Evolutionary conservation across 2,888 invertebrate genomes (phyloP).

Genomic region (Osmoderma eremita): DNA sequence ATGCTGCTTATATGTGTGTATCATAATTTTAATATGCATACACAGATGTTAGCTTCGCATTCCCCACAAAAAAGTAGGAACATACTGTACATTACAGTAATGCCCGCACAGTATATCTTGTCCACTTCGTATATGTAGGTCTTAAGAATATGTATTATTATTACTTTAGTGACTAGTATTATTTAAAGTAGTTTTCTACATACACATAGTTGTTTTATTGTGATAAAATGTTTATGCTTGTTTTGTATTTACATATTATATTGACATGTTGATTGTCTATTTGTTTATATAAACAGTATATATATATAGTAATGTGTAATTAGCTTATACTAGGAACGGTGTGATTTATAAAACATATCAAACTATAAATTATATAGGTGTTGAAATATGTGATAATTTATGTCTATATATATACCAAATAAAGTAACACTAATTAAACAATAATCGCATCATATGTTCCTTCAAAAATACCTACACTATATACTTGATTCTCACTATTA

Average conservation of each 20-base stretch:
- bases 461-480: too few relatives aligned
- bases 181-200: slow-evolving; percentile 19
- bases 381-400: slow-evolving; percentile 49
- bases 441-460: background rate
- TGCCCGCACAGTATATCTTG: slow-evolving; percentile 64
- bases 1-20: too few relatives aligned
- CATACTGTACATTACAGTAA: slow-evolving; percentile 49
- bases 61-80: slow-evolving; percentile 37
- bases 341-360: slow-evolving; percentile 49
- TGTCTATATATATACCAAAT: slow-evolving; percentile 40
- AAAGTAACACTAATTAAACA: slow-evolving; percentile 39
- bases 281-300: slow-evolving; percentile 34
- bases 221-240: slow-evolving; percentile 41
- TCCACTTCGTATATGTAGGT: slow-evolving; percentile 54
- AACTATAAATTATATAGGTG: slow-evolving; percentile 47
- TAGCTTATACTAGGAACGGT: slow-evolving; percentile 49
- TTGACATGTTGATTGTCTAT: slow-evolving; percentile 31
- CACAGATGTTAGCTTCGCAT: slow-evolving; percentile 20
- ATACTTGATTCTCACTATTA: too few relatives aligned
- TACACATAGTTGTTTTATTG: slow-evolving; percentile 32
- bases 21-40: background rate
- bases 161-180: slow-evolving; percentile 33
- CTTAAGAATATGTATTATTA: slow-evolving; percentile 37
- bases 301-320: slow-evolving; percentile 17
- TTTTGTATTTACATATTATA: slow-evolving; percentile 36